Base-by-base conservation (phyloP, 2,888 invertebrate species). In the Agrotis segetum region DNA sequence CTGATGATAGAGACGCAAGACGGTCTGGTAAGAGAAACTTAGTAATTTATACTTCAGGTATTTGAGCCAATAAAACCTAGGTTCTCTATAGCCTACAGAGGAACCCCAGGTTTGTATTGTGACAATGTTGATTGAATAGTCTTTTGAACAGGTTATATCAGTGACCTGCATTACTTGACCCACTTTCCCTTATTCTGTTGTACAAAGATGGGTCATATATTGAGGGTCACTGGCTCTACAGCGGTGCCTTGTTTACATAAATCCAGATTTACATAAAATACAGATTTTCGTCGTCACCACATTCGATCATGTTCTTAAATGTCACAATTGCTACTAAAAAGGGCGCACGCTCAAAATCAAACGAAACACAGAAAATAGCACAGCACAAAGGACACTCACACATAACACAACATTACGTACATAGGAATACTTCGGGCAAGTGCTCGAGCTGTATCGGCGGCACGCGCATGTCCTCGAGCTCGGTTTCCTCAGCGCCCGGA, bases 361-460 rank as follows among this genome's bases (percentile, higher is more conserved):
- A 73, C 55, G 73, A 1, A 60, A 9, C 73, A 84, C 82, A 82
- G 69, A 69, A 67, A 78, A 82, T 68, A 82, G 56, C 84, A 84
- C 85, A 68, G 53, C 77, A 85, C 83, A 71, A 70, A 62, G 69
- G 82, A 82, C 79, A 81, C 80, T 71, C 75, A 74, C 87, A 86
- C 87, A 78, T 87, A 82, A 66, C 87, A 87, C 87, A 82, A 67
- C 74, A 77, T 86, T 95, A 97, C 97, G 96, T 97, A 97, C 97
- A 97, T 92, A 97, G 92, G 88, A 98, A 96, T 95, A 97, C 97
- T 93, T 97, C 97, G 50, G 98, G 98, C 88, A 98, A 97, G 90
- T 97, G 97, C 91, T 97, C 97, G 83, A 98, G 95, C 89, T 97
- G 97, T 87, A 98, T 97, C 85, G 97, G 97, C 78, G 98, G 98